phyloP scores from a whole-genome alignment of 2,113 vertebrate genomes.

The Sinocyclocheilus rhinocerous region DNA sequence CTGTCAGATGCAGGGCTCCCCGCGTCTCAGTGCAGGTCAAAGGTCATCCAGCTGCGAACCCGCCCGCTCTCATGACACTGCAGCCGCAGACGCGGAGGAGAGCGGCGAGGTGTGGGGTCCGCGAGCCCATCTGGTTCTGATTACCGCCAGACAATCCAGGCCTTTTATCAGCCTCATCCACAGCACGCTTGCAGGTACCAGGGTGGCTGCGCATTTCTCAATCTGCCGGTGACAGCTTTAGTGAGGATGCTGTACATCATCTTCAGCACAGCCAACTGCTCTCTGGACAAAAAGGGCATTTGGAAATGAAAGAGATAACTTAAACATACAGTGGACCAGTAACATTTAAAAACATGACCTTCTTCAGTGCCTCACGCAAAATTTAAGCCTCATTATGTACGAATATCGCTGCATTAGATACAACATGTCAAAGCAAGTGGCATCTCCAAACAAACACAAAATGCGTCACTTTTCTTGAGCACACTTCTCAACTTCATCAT shows the following conservation, averaged over 20 bases:
- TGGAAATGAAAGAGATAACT: neutral
- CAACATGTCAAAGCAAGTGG: neutral
- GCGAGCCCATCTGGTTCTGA: constrained; percentile 78
- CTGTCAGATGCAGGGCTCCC: constrained; percentile 67
- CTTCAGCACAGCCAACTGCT: neutral
- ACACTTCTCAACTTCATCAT: neutral
- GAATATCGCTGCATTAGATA: neutral
- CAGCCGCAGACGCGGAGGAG: constrained; percentile 73
- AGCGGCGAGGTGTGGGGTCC: constrained; percentile 75
- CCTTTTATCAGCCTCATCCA: constrained; percentile 72
- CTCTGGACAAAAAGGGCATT: neutral
- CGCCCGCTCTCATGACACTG: constrained; percentile 63
- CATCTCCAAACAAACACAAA: neutral
- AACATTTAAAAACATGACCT: neutral
- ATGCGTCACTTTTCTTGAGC: neutral
- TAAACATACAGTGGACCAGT: neutral
- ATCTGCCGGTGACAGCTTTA: constrained; percentile 50
- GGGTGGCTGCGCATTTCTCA: constrained; percentile 44
- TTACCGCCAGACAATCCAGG: constrained; percentile 77
- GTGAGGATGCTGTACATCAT: neutral
- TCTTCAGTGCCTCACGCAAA: neutral
- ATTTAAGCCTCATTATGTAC: neutral
- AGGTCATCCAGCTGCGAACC: constrained; percentile 79
- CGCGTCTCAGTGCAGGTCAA: constrained; percentile 69
- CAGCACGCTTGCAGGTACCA: constrained; percentile 52